These are phyloP conservation scores for Drosophila borealis DNA, from an alignment of 2,888 invertebrate genomes.

Conservation along the genomic window DNA sequence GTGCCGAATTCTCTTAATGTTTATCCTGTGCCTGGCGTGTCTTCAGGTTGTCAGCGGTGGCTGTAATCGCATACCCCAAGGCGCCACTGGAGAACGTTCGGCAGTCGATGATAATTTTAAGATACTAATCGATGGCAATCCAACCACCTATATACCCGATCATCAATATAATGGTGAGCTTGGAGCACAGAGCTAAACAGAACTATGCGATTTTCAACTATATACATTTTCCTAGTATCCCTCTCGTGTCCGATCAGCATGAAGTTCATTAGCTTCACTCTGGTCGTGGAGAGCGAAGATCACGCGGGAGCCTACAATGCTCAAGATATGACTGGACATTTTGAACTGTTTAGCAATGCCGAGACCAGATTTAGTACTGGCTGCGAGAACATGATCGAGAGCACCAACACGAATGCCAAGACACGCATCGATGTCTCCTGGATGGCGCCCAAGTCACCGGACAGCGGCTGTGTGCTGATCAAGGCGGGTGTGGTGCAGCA, in stretches of 20 bases:
- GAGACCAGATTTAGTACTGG: slow-evolving; percentile 90
- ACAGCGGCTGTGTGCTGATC: slow-evolving; percentile 93
- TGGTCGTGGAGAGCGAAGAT: slow-evolving; percentile 90
- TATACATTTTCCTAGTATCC: slow-evolving; percentile 86
- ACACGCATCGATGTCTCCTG: slow-evolving; percentile 90
- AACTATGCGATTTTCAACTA: background rate
- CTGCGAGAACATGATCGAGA: slow-evolving; percentile 94
- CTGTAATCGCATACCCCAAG: slow-evolving; percentile 86
- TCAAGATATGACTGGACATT: slow-evolving; percentile 86
- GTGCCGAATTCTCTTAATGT: slow-evolving; percentile 15
- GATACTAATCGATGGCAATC: slow-evolving; percentile 89
- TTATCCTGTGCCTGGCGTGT: slow-evolving; percentile 17
- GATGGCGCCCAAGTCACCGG: slow-evolving; percentile 91
- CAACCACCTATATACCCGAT: slow-evolving; percentile 89
- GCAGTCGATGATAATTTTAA: slow-evolving; percentile 89
- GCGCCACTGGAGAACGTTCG: slow-evolving; percentile 84
- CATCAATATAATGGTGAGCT: slow-evolving; percentile 89
- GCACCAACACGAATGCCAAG: slow-evolving; percentile 92
- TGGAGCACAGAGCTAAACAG: background rate
- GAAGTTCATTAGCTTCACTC: slow-evolving; percentile 92
- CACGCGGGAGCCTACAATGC: slow-evolving; percentile 70
- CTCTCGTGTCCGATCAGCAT: slow-evolving; percentile 88
- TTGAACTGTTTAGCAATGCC: slow-evolving; percentile 90
- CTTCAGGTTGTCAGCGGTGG: slow-evolving; percentile 23
- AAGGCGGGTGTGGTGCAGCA: slow-evolving; percentile 92